Percentiles rank a stretch among this genome's conserved stretches.
These are phyloP conservation scores for Threskiornis aethiopicus DNA, from an alignment of 2,797 vertebrate species.

Conservation along the genomic window DNA sequence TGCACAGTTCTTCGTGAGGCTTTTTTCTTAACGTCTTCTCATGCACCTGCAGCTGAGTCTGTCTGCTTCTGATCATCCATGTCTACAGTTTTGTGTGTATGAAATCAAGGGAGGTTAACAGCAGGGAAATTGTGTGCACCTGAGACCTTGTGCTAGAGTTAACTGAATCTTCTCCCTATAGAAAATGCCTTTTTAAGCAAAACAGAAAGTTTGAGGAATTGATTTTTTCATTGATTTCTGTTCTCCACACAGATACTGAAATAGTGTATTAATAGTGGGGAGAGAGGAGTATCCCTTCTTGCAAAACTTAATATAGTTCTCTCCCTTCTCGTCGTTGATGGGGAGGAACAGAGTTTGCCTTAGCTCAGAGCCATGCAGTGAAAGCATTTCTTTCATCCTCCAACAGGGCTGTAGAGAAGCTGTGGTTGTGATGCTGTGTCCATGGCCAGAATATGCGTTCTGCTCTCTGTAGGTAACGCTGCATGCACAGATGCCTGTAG, in stretches of 20 bases:
- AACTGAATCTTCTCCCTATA: not conserved
- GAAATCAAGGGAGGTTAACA: not conserved
- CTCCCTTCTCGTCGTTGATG: not conserved
- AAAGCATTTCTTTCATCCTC: not conserved
- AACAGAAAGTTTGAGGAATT: not conserved
- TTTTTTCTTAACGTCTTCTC: not conserved
- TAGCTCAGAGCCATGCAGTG: not conserved
- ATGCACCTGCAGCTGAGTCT: not conserved
- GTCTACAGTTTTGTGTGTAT: not conserved
- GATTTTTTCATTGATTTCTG: not conserved
- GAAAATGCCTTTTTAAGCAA: not conserved
- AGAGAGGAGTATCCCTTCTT: not conserved
- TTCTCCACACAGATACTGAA: not conserved
- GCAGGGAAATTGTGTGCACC: not conserved
- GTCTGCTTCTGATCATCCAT: not conserved
- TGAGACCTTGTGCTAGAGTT: not conserved
- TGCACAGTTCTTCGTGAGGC: not conserved
- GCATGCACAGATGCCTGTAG: rapidly evolving
- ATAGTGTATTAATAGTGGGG: not conserved
- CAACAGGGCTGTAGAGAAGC: not conserved
- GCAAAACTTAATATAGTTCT: not conserved
- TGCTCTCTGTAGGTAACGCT: not conserved
- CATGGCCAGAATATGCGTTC: rapidly evolving
- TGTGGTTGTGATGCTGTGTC: rapidly evolving
- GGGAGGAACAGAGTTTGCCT: not conserved